These are phyloP conservation scores for Yponomeuta malinellus DNA, from an alignment of 2,888 invertebrate genomes.

Conservation along the genomic window DNA sequence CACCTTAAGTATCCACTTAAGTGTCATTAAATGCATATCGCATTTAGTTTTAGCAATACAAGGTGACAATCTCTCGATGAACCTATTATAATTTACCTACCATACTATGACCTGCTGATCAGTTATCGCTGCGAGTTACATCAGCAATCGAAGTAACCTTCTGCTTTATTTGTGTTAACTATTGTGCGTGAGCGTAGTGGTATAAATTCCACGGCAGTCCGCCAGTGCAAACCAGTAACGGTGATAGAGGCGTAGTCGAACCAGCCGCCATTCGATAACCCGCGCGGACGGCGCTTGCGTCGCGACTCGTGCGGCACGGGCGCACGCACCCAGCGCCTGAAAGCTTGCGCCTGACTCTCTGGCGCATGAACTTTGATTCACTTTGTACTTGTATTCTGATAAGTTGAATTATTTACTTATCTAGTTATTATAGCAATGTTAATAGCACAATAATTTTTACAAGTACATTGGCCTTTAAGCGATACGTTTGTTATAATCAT, in stretches of 20 bases:
- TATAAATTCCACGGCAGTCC: not conserved
- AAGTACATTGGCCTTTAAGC: not conserved
- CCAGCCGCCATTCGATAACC: slow-evolving; percentile 15
- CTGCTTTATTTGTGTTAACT: not conserved
- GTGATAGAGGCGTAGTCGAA: slow-evolving; percentile 10
- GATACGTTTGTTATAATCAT: not conserved
- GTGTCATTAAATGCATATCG: not conserved
- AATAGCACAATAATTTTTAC: not conserved
- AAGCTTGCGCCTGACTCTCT: not conserved
- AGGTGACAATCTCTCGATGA: not conserved
- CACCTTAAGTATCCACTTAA: not conserved
- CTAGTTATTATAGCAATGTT: not conserved
- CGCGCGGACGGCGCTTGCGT: not conserved
- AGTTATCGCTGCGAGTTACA: not conserved
- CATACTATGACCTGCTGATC: not conserved
- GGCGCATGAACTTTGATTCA: not conserved
- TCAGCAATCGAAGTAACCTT: not conserved
- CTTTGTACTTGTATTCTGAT: not conserved
- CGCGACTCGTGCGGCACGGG: not conserved
- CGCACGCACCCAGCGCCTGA: slow-evolving; percentile 10
- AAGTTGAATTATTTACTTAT: not conserved
- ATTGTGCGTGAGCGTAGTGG: not conserved
- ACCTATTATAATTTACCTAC: not conserved
- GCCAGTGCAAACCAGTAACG: slow-evolving; percentile 4
- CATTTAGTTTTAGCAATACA: not conserved